Base-by-base conservation (phyloP, 2,113 vertebrate genomes). In the Origma solitaria region DNA sequence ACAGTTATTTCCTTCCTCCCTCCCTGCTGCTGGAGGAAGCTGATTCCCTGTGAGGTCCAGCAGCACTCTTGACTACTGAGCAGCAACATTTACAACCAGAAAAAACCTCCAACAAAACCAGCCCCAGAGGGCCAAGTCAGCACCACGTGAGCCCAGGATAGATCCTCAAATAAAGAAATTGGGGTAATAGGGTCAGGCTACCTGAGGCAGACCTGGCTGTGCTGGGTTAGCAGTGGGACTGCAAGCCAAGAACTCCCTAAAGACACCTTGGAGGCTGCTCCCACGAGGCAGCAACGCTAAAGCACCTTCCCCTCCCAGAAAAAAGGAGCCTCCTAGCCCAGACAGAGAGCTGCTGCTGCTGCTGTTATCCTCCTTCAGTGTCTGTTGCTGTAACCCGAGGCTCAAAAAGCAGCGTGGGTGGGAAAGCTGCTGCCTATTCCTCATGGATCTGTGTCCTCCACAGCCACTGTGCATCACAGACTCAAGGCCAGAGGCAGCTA, bases 1-100 rank as follows among this genome's bases (percentile, higher is more conserved):
- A 70, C 76, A 90, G 85, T 71, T 44, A 96, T 95, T 95, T 93
- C 72, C 88, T 94, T 47, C 42, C 71, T 68, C 79, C 77, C 86
- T 81, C 64, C 86, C 80, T 69, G 79, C 58, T 23, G 21, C 73
- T 54, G 62, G 33, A 60, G 38, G 33, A 72, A 61, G 62, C 25
- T 40, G 44, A 71, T 76, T 68, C 57, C 44, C 84, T 92, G 78
- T 6, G 10, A 88, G 51, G 60, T 80, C 85, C 84, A 95, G 71
- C 82, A 90, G 53, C 53, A 15, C 27, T 72, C 71, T 19, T 73
- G 73, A 75, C 73, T 92, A 88, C 58, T 65, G 92, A 89, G 85
- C 42, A 95, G 75, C 77, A 65, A 68, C 49, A 78, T 62, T 94
- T 60, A 81, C 64, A 83, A 37, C 10, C 47, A 88, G 60, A 53